Conservation (phyloP, 2,888 invertebrate genomes). For the Thera obeliscata region DNA sequence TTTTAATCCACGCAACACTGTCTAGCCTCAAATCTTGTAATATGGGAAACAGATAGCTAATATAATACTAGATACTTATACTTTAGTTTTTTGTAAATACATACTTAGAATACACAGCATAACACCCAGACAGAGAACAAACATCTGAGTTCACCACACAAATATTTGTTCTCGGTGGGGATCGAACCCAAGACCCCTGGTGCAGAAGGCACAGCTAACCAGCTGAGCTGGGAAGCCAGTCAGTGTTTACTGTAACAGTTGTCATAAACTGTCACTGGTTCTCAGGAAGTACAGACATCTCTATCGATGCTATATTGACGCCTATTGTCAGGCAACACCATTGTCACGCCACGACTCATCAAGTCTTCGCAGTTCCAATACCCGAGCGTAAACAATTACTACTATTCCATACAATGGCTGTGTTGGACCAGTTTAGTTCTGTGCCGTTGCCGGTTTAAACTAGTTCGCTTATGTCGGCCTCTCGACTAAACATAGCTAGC, state of each 20-base stretch:
- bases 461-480: neutral
- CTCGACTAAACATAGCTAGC: neutral
- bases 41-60: too few relatives aligned
- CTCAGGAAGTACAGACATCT: neutral
- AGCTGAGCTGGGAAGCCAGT: too few relatives aligned
- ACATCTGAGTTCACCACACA: too few relatives aligned
- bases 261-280: neutral
- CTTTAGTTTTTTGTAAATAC: too few relatives aligned
- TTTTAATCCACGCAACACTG: too few relatives aligned
- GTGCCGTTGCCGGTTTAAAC: neutral
- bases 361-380: neutral
- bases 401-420: conserved; percentile 6
- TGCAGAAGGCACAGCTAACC: too few relatives aligned
- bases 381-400: conserved; percentile 3
- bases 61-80: too few relatives aligned
- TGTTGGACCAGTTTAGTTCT: neutral
- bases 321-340: conserved; percentile 3
- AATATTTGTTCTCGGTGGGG: too few relatives aligned
- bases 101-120: too few relatives aligned
- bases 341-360: conserved; percentile 1
- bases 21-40: too few relatives aligned
- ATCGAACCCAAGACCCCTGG: too few relatives aligned
- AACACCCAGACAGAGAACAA: too few relatives aligned
- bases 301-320: neutral
- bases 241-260: neutral